Evolutionary conservation across 2,888 invertebrate genomes (phyloP).

Genomic region (Gasteruption jaculator): DNA sequence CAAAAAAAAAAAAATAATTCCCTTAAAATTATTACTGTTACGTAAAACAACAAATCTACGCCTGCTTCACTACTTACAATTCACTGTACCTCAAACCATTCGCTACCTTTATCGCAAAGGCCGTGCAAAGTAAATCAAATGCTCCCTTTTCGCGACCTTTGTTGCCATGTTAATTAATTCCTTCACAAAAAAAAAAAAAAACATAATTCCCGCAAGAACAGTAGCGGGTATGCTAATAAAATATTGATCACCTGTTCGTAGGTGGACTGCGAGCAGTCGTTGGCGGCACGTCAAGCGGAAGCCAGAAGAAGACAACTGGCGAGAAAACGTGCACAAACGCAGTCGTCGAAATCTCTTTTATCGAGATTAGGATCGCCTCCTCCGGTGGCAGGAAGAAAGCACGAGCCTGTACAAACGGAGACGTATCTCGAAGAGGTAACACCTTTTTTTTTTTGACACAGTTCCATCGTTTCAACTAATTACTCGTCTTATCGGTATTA

Average conservation of each 20-base stretch:
- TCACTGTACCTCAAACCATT: too few relatives aligned
- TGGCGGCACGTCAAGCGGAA: constrained; percentile 59
- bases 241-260: constrained; percentile 19
- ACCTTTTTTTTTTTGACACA: neutral
- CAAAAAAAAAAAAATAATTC: too few relatives aligned
- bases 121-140: too few relatives aligned
- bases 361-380: constrained; percentile 68
- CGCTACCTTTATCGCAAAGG: too few relatives aligned
- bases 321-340: constrained; percentile 65
- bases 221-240: too few relatives aligned
- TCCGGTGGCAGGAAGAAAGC: constrained; percentile 76
- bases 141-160: too few relatives aligned
- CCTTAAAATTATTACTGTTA: constrained; percentile 2
- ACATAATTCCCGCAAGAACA: too few relatives aligned
- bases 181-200: too few relatives aligned
- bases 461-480: neutral
- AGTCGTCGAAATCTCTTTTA: constrained; percentile 52
- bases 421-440: constrained; percentile 78
- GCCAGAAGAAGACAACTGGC: constrained; percentile 70
- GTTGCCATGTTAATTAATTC: too few relatives aligned
- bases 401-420: constrained; percentile 88
- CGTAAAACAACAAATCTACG: neutral
- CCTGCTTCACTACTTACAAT: too few relatives aligned
- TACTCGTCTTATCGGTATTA: too few relatives aligned
- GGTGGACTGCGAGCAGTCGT: constrained; percentile 55